Percentiles rank a stretch among this genome's conserved stretches.
These are phyloP conservation scores for Eulemur mongoz DNA, from an alignment of 2,797 vertebrate genomes.

Conservation along the genomic window DNA sequence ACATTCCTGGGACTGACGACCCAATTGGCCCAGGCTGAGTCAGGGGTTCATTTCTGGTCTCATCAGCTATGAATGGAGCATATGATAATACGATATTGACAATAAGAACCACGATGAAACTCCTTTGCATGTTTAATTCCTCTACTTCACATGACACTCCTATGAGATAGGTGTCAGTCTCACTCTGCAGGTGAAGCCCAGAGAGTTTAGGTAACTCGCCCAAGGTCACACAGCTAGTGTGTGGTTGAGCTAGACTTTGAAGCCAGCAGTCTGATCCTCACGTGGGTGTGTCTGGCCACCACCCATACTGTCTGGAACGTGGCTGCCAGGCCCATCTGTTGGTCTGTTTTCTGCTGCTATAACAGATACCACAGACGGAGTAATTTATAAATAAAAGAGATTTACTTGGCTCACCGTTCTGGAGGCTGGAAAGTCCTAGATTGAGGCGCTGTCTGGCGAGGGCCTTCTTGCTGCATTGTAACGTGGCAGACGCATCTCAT, in stretches of 20 bases:
- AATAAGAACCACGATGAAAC: neutral
- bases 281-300: neutral
- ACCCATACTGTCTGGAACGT: rapidly evolving
- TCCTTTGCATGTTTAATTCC: neutral
- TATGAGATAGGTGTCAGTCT: neutral
- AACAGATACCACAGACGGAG: neutral
- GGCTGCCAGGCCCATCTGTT: neutral
- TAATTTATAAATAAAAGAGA: neutral
- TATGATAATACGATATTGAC: neutral
- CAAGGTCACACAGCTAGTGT: neutral
- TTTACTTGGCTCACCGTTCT: neutral
- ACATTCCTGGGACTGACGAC: neutral
- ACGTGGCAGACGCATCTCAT: neutral
- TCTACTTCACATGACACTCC: neutral
- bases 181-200: neutral
- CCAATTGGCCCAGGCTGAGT: neutral
- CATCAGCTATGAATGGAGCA: neutral
- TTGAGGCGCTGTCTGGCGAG: neutral
- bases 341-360: neutral
- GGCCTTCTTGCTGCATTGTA: neutral
- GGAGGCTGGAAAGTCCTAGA: neutral
- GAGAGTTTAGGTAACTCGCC: neutral
- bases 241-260: neutral
- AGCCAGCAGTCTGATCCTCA: neutral
- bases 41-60: neutral